Evolutionary conservation across 2,797 vertebrate genomes (phyloP), one percentile per base, ranked within the genome.

Genomic region (Morelia viridis): DNA sequence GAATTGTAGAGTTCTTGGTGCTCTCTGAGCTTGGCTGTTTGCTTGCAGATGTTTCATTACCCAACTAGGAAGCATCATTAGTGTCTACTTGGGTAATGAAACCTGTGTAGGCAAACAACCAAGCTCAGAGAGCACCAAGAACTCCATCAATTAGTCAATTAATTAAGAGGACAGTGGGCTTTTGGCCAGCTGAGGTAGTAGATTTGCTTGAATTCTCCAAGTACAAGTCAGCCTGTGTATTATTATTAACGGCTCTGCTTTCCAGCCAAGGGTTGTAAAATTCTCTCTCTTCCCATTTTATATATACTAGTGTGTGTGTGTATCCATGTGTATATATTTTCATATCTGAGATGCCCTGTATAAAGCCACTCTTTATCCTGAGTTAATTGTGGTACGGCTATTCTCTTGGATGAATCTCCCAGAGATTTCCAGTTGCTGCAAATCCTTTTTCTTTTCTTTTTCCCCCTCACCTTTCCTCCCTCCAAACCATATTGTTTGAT

Each of bases 281-380:
- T 94, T 96, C 64, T 89, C 88, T 88, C 65, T 94, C 26, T 91
- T 96, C 84, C 94, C 91, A 50, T 96, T 97, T 95, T 95, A 96
- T 94, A 96, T 95, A 95, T 35, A 90, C 17, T 50, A 91, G 91
- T 93, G 94, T 58, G 4, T 60, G 58, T 60, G 58, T 60, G 58
- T 4, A 13, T 60, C 5, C 5, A 4, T 60, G 58, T 60, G 58
- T 91, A 91, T 94, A 94, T 7, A 94, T 93, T 94, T 93, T 35
- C 88, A 86, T 93, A 95, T 90, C 94, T 90, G 93, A 91, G 94
- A 15, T 88, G 93, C 22, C 0, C 89, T 8, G 0, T 56, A 2
- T 0, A 28, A 90, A 95, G 94, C 94, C 93, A 90, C 88, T 89
- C 94, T 95, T 95, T 94, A 95, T 86, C 89, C 93, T 83, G 58